Conservation (phyloP, 2,888 invertebrate genomes). For the Syritta pipiens region DNA sequence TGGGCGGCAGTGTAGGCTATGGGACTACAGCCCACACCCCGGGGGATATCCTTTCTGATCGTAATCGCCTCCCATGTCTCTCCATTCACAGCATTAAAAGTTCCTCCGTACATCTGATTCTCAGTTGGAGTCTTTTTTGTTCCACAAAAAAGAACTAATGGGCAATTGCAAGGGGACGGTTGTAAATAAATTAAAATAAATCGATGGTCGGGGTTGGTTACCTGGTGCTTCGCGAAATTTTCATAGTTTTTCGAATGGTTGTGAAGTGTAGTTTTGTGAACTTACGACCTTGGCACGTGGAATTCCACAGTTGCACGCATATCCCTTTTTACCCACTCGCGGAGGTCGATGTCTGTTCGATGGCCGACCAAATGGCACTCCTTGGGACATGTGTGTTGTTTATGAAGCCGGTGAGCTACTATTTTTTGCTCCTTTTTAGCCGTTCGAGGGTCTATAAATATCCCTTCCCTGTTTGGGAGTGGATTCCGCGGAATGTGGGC, state of each 20-base stretch:
- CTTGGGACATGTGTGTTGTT: neutral
- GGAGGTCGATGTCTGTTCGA: conserved; percentile 48
- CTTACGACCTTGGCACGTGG: conserved; percentile 57
- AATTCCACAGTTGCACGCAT: conserved; percentile 24
- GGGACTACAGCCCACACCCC: neutral
- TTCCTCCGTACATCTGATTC: conserved; percentile 34
- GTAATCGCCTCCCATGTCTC: neutral
- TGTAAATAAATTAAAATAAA: conserved; percentile 62
- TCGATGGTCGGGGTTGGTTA: conserved; percentile 39
- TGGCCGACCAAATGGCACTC: conserved; percentile 4
- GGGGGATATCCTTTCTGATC: neutral
- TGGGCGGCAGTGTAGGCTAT: conserved; percentile 5
- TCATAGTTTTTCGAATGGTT: conserved; percentile 36
- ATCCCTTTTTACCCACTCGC: neutral
- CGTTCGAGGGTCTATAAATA: conserved; percentile 19
- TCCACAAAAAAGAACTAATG: conserved; percentile 18
- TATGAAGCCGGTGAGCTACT: neutral
- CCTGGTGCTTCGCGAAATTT: too few relatives aligned
- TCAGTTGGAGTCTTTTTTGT: conserved; percentile 17
- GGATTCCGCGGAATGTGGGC: conserved; percentile 19
- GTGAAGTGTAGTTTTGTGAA: conserved; percentile 47
- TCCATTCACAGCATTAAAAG: conserved; percentile 25
- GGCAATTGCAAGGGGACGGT: conserved; percentile 16
- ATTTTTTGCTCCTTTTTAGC: neutral
- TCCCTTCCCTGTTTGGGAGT: neutral